These are phyloP conservation scores for Budorcas taxicolor DNA, from an alignment of 2,113 vertebrate genomes.

Conservation along the genomic window DNA sequence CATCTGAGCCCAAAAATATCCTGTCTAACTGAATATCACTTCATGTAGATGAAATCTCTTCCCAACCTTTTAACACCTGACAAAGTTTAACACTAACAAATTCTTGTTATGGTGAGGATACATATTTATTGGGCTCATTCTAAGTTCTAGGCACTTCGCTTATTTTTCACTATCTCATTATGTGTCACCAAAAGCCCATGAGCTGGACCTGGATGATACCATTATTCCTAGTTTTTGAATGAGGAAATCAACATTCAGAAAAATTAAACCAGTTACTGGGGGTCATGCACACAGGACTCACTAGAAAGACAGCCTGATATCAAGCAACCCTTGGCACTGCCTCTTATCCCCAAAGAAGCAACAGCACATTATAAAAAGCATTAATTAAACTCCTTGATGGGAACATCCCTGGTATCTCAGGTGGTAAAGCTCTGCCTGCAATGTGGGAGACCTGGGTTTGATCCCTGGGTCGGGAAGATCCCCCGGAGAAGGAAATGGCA, in stretches of 20 bases:
- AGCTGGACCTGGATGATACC: neutral
- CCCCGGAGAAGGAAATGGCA: neutral
- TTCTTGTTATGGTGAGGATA: neutral
- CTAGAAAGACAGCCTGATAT: neutral
- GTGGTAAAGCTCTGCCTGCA: neutral
- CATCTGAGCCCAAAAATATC: neutral
- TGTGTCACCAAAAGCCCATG: neutral
- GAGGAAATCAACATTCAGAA: neutral
- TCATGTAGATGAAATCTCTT: neutral
- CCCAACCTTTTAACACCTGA: neutral
- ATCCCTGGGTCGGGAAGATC: neutral
- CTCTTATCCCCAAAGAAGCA: neutral
- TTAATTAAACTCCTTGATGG: neutral
- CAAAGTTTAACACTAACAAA: neutral
- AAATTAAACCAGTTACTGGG: neutral
- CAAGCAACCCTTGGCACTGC: neutral
- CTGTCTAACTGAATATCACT: neutral
- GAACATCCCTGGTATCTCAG: neutral
- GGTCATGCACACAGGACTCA: neutral
- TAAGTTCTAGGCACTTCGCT: neutral
- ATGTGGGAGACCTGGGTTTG: accelerated
- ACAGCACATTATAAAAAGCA: neutral
- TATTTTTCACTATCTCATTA: neutral
- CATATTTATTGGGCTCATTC: neutral
- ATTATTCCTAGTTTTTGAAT: no score